Percentiles rank a stretch among this genome's conserved stretches.
Evolutionary conservation across 2,113 vertebrate species (phyloP).

Genomic region (Cnemophilus loriae): DNA sequence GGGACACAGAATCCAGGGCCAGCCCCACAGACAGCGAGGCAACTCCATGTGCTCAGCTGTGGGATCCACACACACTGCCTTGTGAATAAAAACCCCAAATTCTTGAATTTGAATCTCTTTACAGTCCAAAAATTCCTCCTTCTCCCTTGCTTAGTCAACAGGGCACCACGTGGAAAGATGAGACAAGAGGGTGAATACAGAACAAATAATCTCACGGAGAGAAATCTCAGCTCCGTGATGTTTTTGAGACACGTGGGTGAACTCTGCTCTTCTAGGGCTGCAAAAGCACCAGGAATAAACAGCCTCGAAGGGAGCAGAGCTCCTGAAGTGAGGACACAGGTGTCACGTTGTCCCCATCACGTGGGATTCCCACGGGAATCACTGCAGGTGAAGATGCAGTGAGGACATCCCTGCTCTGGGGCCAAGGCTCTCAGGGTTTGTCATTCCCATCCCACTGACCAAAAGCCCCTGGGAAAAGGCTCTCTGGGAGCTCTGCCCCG

Average conservation of each 20-base stretch:
- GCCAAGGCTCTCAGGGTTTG: not conserved
- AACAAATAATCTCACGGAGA: rapidly evolving
- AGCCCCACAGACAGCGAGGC: no score
- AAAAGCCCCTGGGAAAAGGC: not conserved
- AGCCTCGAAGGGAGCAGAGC: not conserved
- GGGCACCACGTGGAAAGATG: not conserved
- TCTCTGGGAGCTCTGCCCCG: not conserved
- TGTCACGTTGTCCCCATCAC: rapidly evolving
- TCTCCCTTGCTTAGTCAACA: not conserved
- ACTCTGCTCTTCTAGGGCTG: not conserved
- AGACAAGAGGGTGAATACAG: not conserved
- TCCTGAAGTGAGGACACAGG: not conserved
- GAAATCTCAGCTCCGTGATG: not conserved
- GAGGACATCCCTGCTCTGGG: not conserved
- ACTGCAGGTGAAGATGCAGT: not conserved
- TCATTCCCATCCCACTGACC: not conserved
- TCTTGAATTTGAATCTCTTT: not conserved
- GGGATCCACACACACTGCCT: rapidly evolving
- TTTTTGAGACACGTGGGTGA: rapidly evolving
- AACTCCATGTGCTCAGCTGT: not conserved
- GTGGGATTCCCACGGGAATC: not conserved
- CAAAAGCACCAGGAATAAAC: not conserved
- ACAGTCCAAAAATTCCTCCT: not conserved
- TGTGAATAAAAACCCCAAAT: not conserved
- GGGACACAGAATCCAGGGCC: not conserved